These are phyloP conservation scores for Morbakka virulenta DNA, from an alignment of 30 jellyfish, hydroid and myxozoan genomes.

Conservation along the genomic window DNA sequence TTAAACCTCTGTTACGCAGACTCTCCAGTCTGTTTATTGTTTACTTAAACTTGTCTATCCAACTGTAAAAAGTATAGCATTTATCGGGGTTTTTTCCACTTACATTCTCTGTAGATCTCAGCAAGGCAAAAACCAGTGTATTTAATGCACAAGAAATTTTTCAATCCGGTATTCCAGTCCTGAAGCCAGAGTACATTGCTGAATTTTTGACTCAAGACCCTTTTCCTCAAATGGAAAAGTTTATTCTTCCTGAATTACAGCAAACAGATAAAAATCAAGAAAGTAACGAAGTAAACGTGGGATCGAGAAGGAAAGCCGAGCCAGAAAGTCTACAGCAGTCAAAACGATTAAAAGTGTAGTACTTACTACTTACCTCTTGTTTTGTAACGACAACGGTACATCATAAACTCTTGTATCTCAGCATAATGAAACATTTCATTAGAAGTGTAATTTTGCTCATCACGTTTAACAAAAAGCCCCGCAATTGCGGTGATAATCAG, in stretches of 20 bases:
- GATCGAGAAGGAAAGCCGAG: neutral
- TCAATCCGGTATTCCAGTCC: conserved; percentile 57
- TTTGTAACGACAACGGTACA: too few relatives aligned
- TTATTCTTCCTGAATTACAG: conserved; percentile 46
- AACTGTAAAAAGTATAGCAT: too few relatives aligned
- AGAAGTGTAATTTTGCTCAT: too few relatives aligned
- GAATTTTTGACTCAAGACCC: conserved; percentile 78
- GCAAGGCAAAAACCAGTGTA: conserved; percentile 39
- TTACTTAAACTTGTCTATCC: too few relatives aligned
- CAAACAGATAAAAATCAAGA: neutral
- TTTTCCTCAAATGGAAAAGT: conserved; percentile 62
- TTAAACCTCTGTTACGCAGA: too few relatives aligned
- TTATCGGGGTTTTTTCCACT: too few relatives aligned
- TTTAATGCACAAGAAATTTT: conserved; percentile 31
- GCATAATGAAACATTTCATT: too few relatives aligned
- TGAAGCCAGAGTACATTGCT: conserved; percentile 83
- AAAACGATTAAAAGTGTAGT: neutral
- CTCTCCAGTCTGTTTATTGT: too few relatives aligned
- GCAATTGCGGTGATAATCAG: too few relatives aligned
- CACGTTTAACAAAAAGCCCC: too few relatives aligned
- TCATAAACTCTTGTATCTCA: too few relatives aligned
- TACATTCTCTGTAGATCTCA: conserved; percentile 39
- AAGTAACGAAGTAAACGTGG: neutral
- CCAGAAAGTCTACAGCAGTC: neutral
- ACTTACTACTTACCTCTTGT: too few relatives aligned